Evolutionary conservation across 2,888 invertebrate species (phyloP), one percentile per base, ranked within the genome.

Genomic region (Drosophila infuscata): DNA sequence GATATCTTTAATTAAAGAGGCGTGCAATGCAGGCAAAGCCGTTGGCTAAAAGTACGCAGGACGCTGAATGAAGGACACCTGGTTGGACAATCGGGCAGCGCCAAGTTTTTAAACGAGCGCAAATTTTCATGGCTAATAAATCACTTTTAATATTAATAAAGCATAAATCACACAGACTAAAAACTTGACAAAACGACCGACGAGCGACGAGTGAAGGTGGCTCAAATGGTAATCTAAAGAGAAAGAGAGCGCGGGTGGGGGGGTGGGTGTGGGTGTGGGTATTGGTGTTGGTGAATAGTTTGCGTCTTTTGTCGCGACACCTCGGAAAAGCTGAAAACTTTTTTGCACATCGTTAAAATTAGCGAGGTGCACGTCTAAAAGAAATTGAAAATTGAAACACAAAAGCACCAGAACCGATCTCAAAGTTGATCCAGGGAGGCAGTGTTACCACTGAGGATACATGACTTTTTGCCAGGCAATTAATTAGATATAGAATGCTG

Each of bases 91-190:
- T 43, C 51, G 59, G 43, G 46, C 61, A 63, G 52, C 69, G 59
- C 51, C 79, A 76, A 79, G 71, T 80, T 88, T 69, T 76, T 52
- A 62, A 78, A 48, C 70, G 66, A 63, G 66, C 66, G 33, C 72
- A 84, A 77, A 68, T 51, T 88, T 88, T 75, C 76, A 79, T 81
- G 79, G 89, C 90, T 84, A 91, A 91, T 91, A 91, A 91, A 91
- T 91, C 92, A 91, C 88, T 91, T 90, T 90, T 88, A 82, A 90
- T 91, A 91, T 91, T 91, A 91, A 91, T 91, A 91, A 91, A 89
- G 89, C 90, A 91, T 91, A 91, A 91, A 91, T 91, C 91, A 91
- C 78, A 65, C 71, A 72, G 78, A 76, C 82, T 77, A 77, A 82
- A 81, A 83, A 83, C 79, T 74, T 79, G 75, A 71, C 74, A 65